These are phyloP conservation scores for Arenaria interpres DNA, from an alignment of 2,113 vertebrate genomes.

Conservation along the genomic window DNA sequence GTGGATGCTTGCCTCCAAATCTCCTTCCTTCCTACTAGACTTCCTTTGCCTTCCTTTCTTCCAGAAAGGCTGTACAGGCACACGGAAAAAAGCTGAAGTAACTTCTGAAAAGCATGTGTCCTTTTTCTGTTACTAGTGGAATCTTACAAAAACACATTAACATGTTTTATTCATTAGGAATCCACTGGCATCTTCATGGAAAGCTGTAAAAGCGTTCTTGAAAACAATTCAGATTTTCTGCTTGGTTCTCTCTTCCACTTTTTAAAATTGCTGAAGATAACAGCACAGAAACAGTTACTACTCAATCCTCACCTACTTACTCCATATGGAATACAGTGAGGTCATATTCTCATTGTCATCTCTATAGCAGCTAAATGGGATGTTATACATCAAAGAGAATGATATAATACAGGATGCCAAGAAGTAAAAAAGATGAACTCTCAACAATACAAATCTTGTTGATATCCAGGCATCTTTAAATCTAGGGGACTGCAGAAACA, in stretches of 20 bases:
- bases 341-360: background rate
- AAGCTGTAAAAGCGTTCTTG: background rate
- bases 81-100: background rate
- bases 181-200: background rate
- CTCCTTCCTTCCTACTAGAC: background rate
- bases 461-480: background rate
- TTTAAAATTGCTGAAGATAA: background rate
- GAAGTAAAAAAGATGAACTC: background rate
- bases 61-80: background rate
- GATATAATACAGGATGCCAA: background rate
- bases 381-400: background rate
- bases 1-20: background rate
- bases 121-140: background rate
- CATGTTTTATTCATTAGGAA: slow-evolving; percentile 45
- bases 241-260: background rate
- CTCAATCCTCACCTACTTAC: background rate
- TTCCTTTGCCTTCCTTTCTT: background rate
- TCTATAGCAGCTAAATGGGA: background rate
- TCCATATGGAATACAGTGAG: background rate
- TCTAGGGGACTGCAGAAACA: background rate
- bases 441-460: background rate
- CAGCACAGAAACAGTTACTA: slow-evolving; percentile 3
- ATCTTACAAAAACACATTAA: slow-evolving; percentile 16
- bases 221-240: slow-evolving; percentile 19
- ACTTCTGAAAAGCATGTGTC: background rate